Base-by-base conservation (phyloP, 2,797 vertebrate genomes). In the Tapera naevia region DNA sequence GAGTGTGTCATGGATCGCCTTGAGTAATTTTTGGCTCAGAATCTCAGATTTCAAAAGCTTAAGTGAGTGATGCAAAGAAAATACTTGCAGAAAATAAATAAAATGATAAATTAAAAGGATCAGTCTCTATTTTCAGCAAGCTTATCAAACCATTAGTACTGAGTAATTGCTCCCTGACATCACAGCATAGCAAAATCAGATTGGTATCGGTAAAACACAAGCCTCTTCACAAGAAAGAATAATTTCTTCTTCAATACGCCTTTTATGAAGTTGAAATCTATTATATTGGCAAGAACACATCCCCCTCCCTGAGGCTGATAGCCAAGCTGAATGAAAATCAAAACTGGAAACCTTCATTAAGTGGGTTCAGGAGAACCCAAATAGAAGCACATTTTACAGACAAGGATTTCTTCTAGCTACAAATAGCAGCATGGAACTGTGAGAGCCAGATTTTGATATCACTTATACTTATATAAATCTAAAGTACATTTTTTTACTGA, bases 221-320 rank as follows among this genome's bases (percentile, higher is more conserved):
- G 5, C 33, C 16, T 80, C 66, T 79, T 10, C 66, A 22, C 7
- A n/a, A 82, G 56, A 84, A 74, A 91, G 43, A 80, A 83, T 86
- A 72, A 79, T 93, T 92, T 96, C 10, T 94, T 58, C 81, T 90
- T 85, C 56, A 71, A 50, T 67, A 87, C 56, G 27, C 56, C 37
- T 91, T 89, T 88, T 70, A 89, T 72, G 53, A 92, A 81, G 71
- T 88, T 97, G 86, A 95, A 94, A 91, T 92, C 76, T 80, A 39
- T 64, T 8, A 54, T 89, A 62, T 25, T 89, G 69, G 57, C 90
- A 93, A 75, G 43, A 93, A 74, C 43, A 91, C 21, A 13, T 65
- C 9, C 39, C 12, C 11, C 6, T 54, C 15, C 30, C 35, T 0
- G 4, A 86, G 81, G 53, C 53, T 94, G 56, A 92, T 82, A 94